Base-by-base conservation (phyloP, 2,888 invertebrate genomes). In the Itoplectis maculator region DNA sequence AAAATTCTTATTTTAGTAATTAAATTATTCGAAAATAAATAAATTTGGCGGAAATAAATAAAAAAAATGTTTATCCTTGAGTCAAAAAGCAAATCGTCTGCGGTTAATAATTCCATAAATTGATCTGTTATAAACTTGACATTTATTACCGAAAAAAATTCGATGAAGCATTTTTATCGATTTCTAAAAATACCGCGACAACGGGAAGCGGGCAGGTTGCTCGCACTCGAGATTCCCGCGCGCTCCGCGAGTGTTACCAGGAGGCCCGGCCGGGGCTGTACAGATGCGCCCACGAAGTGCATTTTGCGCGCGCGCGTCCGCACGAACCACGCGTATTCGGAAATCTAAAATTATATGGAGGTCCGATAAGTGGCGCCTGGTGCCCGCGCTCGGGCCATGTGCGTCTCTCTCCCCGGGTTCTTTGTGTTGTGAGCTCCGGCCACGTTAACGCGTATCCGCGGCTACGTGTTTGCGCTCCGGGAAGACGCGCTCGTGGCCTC, bases 331-430 rank as follows among this genome's bases (percentile, higher is more conserved):
- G 79, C 73, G 79, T 85, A 85, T 85, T 85, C 69, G 79, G 84
- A 85, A 87, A 86, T 87, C 87, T 85, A 85, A 86, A 85, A 83
- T 86, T 86, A 86, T 81, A 86, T n/a, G n/a, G 81, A 85, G 81
- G 69, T 72, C 75, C 81, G 86, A 86, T 86, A 86, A 86, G 86
- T 82, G 79, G 82, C 79, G 79, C 82, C 82, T 83, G 82, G 83
- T 61, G 59, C 35, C 59, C 47, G 20, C 20, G n/a, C n/a, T n/a
- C 65, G 79, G 86, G 86, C 86, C 86, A 86, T 84, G 84, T 84
- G 84, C 68, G 15, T 23, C 35, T n/a, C n/a, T n/a, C n/a, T n/a
- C 47, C 35, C 29, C 29, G 42, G 11, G 42, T 20, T 45, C 73
- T 61, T 72, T 72, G 56, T 61, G 35, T 45, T 72, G 56, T 47